These are phyloP conservation scores for Dissostichus mawsoni DNA, from an alignment of 2,113 vertebrate species.

Conservation along the genomic window DNA sequence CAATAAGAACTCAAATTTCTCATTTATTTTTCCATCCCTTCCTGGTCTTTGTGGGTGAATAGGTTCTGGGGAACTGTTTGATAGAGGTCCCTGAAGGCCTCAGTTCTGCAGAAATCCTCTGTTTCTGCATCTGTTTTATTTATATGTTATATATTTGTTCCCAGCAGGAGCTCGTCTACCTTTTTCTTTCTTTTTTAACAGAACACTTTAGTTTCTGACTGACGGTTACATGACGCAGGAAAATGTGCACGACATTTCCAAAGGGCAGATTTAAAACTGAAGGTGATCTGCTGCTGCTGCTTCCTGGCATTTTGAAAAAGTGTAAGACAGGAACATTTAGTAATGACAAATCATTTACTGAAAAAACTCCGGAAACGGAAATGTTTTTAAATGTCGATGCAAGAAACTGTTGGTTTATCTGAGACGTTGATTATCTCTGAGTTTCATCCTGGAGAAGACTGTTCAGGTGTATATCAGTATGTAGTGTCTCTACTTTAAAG, in stretches of 20 bases:
- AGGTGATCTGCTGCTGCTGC: conserved; percentile 26
- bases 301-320: conserved; percentile 41
- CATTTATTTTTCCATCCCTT: conserved; percentile 21
- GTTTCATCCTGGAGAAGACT: too few relatives aligned
- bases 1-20: conserved; percentile 18
- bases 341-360: conserved; percentile 11
- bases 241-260: conserved; percentile 56
- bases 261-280: conserved; percentile 39
- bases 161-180: conserved; percentile 25
- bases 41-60: conserved; percentile 8
- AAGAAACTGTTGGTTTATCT: too few relatives aligned
- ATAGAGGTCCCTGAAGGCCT: conserved; percentile 32
- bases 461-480: too few relatives aligned
- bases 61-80: conserved; percentile 9
- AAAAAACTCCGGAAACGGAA: background rate
- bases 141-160: conserved; percentile 6
- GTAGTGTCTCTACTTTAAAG: too few relatives aligned
- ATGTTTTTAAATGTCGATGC: too few relatives aligned
- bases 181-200: conserved; percentile 3
- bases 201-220: conserved; percentile 50
- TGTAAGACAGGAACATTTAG: conserved; percentile 18
- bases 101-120: background rate
- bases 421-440: too few relatives aligned
- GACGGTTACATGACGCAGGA: background rate
- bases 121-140: conserved; percentile 4